Evolutionary conservation across 2,888 invertebrate species (phyloP), one percentile per base, ranked within the genome.

Genomic region (Pardosa pseudoannulata): DNA sequence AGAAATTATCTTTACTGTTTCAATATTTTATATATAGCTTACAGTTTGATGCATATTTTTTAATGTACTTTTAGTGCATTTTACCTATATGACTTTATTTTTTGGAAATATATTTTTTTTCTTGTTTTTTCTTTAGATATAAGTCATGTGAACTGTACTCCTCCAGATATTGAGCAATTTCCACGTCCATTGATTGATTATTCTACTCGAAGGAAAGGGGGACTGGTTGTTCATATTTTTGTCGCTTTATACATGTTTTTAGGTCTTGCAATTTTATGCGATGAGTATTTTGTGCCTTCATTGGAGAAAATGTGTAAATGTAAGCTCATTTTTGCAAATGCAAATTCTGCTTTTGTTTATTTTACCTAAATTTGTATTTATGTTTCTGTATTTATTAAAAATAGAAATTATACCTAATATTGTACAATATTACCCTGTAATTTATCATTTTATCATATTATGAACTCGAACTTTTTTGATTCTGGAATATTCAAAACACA

Each of bases 261-360:
- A 27, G 88, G 83, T 16, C 85, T 89, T 11, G 88, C 89, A 28
- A 76, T 89, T 29, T 65, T 89, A 50, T 89, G 89, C 79, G 89
- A 89, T 76, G 88, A 89, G 36, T 89, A 89, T 80, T 89, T 89
- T 86, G 89, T 89, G 75, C 89, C 89, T 72, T 88, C 89, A 13
- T 80, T 89, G 64, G 89, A 89, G 81, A 79, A 79, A 70, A 85
- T 86, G 68, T 88, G 85, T 39, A 75, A 85, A 70, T 76, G 88
- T 88, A 86, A 74, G 79, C 70, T 23, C 23, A n/a, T n/a, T n/a
- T n/a, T n/a, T n/a, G n/a, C n/a, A n/a, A n/a, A n/a, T n/a, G n/a
- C n/a, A n/a, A n/a, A n/a, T n/a, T n/a, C n/a, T n/a, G n/a, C n/a
- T n/a, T n/a, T n/a, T n/a, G n/a, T n/a, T n/a, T n/a, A n/a, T n/a